Percentiles rank a stretch among this genome's conserved stretches.
phyloP scores from a whole-genome alignment of 2,797 vertebrate genomes.

The Microctenopoma lineatum region DNA sequence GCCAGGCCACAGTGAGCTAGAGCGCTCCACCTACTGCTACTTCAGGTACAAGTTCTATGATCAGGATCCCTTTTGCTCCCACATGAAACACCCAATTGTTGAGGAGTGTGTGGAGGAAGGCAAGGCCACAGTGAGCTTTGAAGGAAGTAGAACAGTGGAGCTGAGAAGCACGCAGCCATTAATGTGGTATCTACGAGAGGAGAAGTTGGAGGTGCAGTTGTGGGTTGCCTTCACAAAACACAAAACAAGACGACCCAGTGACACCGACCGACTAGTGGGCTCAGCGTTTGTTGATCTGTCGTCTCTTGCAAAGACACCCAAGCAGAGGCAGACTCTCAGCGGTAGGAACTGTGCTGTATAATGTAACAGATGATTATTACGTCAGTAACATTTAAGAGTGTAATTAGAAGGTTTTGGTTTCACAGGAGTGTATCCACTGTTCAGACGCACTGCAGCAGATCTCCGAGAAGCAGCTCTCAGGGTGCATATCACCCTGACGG shows the following conservation, averaged over 20 bases:
- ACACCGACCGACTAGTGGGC: conserved; percentile 91
- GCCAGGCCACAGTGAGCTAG: conserved; percentile 81
- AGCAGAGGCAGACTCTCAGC: conserved; percentile 84
- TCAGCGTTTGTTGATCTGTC: conserved; percentile 91
- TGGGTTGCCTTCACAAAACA: conserved; percentile 91
- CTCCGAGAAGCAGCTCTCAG: conserved; percentile 90
- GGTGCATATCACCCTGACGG: conserved; percentile 83
- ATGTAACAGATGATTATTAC: neutral
- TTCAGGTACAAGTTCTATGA: conserved; percentile 92
- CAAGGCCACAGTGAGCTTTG: conserved; percentile 83
- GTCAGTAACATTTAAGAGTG: conserved; percentile 1
- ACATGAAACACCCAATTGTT: conserved; percentile 84
- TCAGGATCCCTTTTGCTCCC: conserved; percentile 86
- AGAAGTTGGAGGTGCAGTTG: conserved; percentile 92
- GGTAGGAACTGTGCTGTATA: conserved; percentile 55
- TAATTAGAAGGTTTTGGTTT: conserved; percentile 34
- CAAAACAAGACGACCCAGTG: conserved; percentile 85
- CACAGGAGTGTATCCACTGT: conserved; percentile 92
- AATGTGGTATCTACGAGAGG: conserved; percentile 93
- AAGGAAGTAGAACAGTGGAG: conserved; percentile 79
- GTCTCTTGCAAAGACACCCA: conserved; percentile 75
- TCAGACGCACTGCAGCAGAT: conserved; percentile 88
- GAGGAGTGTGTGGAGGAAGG: conserved; percentile 54
- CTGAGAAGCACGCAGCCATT: conserved; percentile 85
- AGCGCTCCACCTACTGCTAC: conserved; percentile 89